Conservation (phyloP, 2,797 vertebrate genomes). For the Scolopax bukidnonensis region DNA sequence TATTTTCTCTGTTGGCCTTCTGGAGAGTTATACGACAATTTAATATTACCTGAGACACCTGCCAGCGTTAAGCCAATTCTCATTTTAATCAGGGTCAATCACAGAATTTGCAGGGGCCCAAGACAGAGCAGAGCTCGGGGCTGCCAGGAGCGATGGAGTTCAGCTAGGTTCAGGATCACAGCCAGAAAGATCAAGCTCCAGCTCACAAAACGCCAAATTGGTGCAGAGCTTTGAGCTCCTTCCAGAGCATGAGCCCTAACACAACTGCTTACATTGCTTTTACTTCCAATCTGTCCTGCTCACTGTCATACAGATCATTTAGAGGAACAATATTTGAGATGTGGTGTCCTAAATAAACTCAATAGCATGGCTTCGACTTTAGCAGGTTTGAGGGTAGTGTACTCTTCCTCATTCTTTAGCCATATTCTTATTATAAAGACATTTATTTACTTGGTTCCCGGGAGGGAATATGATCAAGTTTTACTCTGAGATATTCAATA, state of each 20-base stretch:
- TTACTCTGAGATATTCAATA: not conserved
- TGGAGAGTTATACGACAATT: not conserved
- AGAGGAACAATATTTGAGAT: not conserved
- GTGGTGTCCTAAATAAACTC: not conserved
- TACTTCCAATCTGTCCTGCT: not conserved
- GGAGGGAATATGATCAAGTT: not conserved
- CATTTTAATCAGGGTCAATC: not conserved
- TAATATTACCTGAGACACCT: not conserved
- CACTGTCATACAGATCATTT: not conserved
- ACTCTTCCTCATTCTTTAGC: not conserved
- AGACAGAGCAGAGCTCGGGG: not conserved
- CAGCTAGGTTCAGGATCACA: constrained; percentile 5
- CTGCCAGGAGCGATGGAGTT: not conserved
- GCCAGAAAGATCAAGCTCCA: constrained; percentile 7
- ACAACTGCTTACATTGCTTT: rapidly evolving
- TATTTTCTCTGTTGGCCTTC: constrained; percentile 14
- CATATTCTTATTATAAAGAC: not conserved
- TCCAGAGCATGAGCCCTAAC: not conserved
- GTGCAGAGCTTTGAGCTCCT: not conserved
- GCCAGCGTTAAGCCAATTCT: not conserved
- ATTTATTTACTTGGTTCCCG: not conserved
- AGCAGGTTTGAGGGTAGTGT: not conserved
- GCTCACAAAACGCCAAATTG: not conserved
- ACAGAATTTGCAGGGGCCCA: not conserved
- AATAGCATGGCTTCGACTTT: not conserved